These are phyloP conservation scores for Enhydra lutris DNA, from an alignment of 2,113 vertebrate species.

Conservation along the genomic window DNA sequence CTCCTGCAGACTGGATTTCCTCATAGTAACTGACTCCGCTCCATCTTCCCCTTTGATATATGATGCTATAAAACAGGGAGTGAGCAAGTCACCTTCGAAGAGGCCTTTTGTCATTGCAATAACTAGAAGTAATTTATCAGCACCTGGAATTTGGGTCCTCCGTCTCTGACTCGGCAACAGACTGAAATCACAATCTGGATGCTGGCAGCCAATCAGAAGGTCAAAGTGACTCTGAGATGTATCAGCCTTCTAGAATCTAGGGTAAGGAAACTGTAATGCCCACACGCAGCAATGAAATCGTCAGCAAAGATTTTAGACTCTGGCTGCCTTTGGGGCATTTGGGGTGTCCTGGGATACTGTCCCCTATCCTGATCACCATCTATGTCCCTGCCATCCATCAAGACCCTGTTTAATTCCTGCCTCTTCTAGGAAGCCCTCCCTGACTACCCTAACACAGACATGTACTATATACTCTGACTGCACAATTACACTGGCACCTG, in stretches of 20 bases:
- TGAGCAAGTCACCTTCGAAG: constrained; percentile 91
- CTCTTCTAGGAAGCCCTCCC: background rate
- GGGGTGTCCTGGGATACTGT: background rate
- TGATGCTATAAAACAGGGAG: constrained; percentile 87
- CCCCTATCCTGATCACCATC: background rate
- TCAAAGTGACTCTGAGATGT: constrained; percentile 48
- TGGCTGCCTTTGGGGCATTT: background rate
- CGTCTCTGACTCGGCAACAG: constrained; percentile 78
- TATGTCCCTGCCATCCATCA: background rate
- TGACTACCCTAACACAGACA: background rate
- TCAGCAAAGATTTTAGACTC: background rate
- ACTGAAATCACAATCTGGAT: constrained; percentile 75
- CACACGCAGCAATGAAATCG: background rate
- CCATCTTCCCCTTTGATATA: constrained; percentile 83
- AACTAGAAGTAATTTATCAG: constrained; percentile 82
- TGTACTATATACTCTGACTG: background rate
- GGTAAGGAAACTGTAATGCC: background rate
- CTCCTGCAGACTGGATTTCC: constrained; percentile 75
- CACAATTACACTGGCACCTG: background rate
- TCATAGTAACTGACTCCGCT: constrained; percentile 66
- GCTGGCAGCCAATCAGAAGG: constrained; percentile 55
- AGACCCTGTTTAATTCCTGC: background rate
- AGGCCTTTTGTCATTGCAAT: constrained; percentile 83
- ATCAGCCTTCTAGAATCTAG: background rate
- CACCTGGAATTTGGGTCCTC: constrained; percentile 84